Percentiles rank a stretch among this genome's conserved stretches.
Evolutionary conservation across 53 echinoderm and acorn worm genomes (phyloP).

Genomic region (Paracentrotus lividus): DNA sequence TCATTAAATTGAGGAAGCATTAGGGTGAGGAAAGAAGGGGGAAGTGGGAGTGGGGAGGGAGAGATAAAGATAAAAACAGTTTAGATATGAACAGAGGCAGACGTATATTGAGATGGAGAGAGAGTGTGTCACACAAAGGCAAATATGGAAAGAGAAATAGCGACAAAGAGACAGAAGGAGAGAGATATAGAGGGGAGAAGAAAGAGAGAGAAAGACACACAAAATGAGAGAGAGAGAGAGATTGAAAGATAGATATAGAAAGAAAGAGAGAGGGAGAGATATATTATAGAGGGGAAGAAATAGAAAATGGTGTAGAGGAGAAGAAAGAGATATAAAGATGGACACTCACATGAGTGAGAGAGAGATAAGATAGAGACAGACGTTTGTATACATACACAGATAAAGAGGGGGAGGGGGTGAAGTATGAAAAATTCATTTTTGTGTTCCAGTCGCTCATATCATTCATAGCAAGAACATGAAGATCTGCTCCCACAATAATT

Average conservation of each 20-base stretch:
- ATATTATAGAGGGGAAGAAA: neutral
- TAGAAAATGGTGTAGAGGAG: neutral
- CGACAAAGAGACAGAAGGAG: neutral
- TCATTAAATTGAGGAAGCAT: conserved; percentile 15
- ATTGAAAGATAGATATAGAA: neutral
- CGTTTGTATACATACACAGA: too few relatives aligned
- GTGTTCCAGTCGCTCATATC: neutral
- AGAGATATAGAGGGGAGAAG: neutral
- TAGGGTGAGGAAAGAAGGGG: neutral
- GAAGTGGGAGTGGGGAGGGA: neutral
- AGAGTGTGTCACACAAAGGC: neutral
- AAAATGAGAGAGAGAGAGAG: neutral
- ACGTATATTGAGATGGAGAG: neutral
- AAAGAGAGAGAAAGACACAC: neutral
- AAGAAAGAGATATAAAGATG: too few relatives aligned
- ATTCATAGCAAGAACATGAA: neutral
- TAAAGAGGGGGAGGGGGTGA: neutral
- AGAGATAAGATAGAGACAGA: neutral
- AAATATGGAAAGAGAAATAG: neutral
- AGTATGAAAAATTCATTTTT: neutral
- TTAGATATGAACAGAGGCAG: neutral
- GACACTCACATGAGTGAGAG: neutral
- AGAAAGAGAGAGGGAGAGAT: neutral
- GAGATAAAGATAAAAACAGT: neutral
- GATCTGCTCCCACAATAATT: neutral